Evolutionary conservation across 2,113 vertebrate species (phyloP).

Genomic region (Ctenodactylus gundi): DNA sequence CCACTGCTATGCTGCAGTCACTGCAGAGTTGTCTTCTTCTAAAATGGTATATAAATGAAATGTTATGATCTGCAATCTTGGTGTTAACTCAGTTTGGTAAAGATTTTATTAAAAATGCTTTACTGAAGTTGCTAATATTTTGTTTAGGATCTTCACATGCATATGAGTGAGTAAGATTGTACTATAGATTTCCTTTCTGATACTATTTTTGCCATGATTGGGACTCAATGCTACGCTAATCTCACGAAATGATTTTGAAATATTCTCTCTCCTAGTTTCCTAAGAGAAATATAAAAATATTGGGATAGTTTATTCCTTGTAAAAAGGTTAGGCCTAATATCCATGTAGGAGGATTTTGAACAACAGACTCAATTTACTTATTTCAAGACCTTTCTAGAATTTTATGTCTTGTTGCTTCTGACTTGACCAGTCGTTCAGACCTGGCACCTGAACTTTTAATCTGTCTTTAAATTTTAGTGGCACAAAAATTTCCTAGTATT

Average conservation of each 20-base stretch:
- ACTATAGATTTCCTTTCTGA: conserved; percentile 16
- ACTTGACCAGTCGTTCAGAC: not conserved
- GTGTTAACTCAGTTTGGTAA: not conserved
- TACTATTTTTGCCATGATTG: not conserved
- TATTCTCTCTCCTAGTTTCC: not conserved
- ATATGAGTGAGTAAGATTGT: not conserved
- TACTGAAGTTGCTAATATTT: not conserved
- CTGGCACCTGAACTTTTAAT: not conserved
- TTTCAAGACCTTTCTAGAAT: conserved; percentile 29
- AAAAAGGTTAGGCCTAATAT: not conserved
- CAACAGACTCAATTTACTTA: not conserved
- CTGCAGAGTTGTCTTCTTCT: not conserved
- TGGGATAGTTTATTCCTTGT: conserved; percentile 21
- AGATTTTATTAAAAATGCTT: not conserved
- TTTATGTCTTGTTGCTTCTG: not conserved
- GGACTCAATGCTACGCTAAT: not conserved
- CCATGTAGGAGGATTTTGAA: not conserved
- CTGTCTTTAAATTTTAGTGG: conserved; percentile 5
- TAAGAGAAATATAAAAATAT: not conserved
- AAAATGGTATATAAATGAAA: not conserved
- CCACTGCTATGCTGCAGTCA: not conserved
- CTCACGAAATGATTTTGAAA: not conserved
- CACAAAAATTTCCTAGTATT: not conserved
- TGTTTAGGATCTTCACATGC: not conserved
- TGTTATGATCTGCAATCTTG: not conserved